Conservation (phyloP, 2,113 vertebrate genomes). For the Dunckerocampus dactyliophorus region DNA sequence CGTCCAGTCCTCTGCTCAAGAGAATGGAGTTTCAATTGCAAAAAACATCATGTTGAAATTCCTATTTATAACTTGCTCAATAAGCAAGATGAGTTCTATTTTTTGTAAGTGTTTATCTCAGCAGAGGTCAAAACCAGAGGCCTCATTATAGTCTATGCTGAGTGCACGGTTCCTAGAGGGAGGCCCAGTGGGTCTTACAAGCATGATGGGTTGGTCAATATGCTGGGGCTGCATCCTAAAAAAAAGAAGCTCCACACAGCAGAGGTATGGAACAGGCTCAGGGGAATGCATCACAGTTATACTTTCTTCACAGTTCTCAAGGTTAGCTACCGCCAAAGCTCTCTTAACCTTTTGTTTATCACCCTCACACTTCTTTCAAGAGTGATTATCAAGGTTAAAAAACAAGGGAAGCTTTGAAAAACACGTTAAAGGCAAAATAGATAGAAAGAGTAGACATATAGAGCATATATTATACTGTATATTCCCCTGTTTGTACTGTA, state of each 20-base stretch:
- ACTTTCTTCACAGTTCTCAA: constrained; percentile 56
- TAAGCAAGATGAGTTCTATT: constrained; percentile 44
- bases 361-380: neutral
- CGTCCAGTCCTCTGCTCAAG: neutral
- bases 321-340: constrained; percentile 49
- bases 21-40: constrained; percentile 25
- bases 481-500: constrained; percentile 4
- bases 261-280: constrained; percentile 53
- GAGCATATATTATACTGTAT: neutral
- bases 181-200: constrained; percentile 66
- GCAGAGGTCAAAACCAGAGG: constrained; percentile 53
- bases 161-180: constrained; percentile 48
- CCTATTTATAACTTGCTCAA: constrained; percentile 45
- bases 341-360: constrained; percentile 40
- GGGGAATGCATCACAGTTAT: constrained; percentile 57
- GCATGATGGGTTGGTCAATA: constrained; percentile 69
- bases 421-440: neutral
- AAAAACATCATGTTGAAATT: constrained; percentile 15
- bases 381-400: neutral
- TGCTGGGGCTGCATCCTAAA: constrained; percentile 56
- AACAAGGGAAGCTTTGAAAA: neutral
- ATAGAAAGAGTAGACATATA: neutral
- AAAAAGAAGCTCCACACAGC: constrained; percentile 44
- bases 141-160: constrained; percentile 62
- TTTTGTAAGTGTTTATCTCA: constrained; percentile 56